Percentiles rank a stretch among this genome's conserved stretches.
These are phyloP conservation scores for Typhlichthys subterraneus DNA, from an alignment of 2,797 vertebrate species.

Conservation along the genomic window DNA sequence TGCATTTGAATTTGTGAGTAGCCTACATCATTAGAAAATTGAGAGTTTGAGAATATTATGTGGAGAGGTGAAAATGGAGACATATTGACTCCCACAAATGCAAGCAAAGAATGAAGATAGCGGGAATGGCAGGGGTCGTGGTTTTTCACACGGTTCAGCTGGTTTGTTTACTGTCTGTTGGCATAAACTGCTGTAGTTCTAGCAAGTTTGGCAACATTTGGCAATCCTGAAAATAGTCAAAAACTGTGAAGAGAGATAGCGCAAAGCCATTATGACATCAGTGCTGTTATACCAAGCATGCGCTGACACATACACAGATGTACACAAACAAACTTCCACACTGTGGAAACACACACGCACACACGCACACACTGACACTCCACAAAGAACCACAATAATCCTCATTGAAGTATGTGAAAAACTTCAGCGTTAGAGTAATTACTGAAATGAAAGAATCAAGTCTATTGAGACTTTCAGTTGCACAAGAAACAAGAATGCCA, in stretches of 20 bases:
- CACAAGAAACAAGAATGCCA: slow-evolving; percentile 33
- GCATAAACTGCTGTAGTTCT: slow-evolving; percentile 25
- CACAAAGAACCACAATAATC: slow-evolving; percentile 32
- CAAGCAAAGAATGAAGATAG: neutral
- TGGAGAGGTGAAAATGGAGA: no score
- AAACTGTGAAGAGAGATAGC: slow-evolving; percentile 42
- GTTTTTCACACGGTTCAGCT: slow-evolving; percentile 25
- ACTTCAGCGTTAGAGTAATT: slow-evolving; percentile 49
- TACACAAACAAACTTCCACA: slow-evolving; percentile 4
- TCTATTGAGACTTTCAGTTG: slow-evolving; percentile 24
- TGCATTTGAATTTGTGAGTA: no score
- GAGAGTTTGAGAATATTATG: no score
- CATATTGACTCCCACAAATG: neutral
- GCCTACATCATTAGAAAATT: no score
- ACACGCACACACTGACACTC: slow-evolving; percentile 2
- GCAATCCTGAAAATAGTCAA: neutral
- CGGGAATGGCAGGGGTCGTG: slow-evolving; percentile 25
- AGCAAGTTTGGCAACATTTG: no score
- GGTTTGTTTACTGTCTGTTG: slow-evolving; percentile 10
- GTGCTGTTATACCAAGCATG: slow-evolving; percentile 38
- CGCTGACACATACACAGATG: slow-evolving; percentile 9
- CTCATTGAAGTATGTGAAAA: slow-evolving; percentile 22
- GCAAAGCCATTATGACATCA: slow-evolving; percentile 45
- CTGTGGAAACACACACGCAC: slow-evolving; percentile 16
- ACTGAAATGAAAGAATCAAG: slow-evolving; percentile 47